These are phyloP conservation scores for Casuarius casuarius DNA, from an alignment of 2,113 vertebrate species.

Conservation along the genomic window DNA sequence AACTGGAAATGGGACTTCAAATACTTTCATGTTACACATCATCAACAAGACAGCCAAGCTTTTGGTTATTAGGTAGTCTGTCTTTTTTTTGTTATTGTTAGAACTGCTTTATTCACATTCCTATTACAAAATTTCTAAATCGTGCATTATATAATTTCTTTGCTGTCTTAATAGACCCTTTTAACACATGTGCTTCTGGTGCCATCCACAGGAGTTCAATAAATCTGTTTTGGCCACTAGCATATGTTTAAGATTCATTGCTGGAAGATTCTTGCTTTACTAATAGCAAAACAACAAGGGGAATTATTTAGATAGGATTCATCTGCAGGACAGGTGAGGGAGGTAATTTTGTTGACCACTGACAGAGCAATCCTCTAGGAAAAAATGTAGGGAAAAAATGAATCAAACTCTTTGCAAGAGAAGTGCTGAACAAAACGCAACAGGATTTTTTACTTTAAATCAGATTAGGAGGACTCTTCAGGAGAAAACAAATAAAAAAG, in stretches of 20 bases:
- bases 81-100: background rate
- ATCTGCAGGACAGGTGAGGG: background rate
- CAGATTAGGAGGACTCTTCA: background rate
- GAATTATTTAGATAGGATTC: background rate
- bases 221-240: background rate
- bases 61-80: background rate
- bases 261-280: background rate
- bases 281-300: background rate
- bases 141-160: background rate
- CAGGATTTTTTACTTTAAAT: background rate
- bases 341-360: background rate
- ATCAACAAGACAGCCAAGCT: background rate
- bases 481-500: background rate
- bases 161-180: background rate
- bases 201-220: slow-evolving; percentile 40
- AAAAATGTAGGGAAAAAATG: background rate
- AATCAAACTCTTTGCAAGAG: background rate
- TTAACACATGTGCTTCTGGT: slow-evolving; percentile 19
- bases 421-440: background rate
- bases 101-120: background rate
- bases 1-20: background rate
- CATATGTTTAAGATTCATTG: background rate
- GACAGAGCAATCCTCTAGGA: background rate
- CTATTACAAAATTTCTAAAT: background rate
- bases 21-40: background rate